Evolutionary conservation across 2,113 vertebrate genomes (phyloP).

Genomic region (Motacilla tschutschensis): DNA sequence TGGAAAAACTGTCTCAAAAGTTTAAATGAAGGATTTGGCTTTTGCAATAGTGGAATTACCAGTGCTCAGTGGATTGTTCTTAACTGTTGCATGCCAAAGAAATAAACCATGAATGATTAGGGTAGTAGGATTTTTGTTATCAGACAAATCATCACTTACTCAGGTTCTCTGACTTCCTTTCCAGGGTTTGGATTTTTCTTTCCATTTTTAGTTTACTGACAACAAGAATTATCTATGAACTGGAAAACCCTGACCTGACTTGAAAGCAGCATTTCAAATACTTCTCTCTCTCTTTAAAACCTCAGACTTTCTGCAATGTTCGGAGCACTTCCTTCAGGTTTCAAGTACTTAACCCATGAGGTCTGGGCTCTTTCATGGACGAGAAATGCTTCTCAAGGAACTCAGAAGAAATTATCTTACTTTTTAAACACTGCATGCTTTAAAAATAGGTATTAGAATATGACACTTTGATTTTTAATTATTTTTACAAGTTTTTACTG

Average conservation of each 20-base stretch:
- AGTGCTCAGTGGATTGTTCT: not conserved
- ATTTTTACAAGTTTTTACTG: not conserved
- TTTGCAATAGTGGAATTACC: not conserved
- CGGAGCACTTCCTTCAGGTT: not conserved
- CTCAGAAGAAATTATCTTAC: not conserved
- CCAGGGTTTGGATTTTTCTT: not conserved
- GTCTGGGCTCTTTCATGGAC: not conserved
- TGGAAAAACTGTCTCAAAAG: constrained; percentile 46
- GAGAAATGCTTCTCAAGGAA: not conserved
- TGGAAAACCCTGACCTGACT: not conserved
- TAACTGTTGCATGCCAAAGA: constrained; percentile 7
- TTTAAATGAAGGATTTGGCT: constrained; percentile 42
- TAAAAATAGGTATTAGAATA: not conserved
- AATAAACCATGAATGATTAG: constrained; percentile 34
- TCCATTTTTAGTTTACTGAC: constrained; percentile 29
- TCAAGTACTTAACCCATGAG: not conserved
- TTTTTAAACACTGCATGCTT: not conserved
- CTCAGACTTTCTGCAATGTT: not conserved
- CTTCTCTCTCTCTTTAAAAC: not conserved
- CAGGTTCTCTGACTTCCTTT: not conserved
- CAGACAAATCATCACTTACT: constrained; percentile 32
- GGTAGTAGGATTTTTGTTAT: constrained; percentile 13
- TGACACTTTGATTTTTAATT: not conserved
- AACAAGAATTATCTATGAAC: constrained; percentile 1
- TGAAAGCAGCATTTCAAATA: constrained; percentile 6